phyloP scores from a whole-genome alignment of 2,888 invertebrate genomes.

The Eupithecia pulchellata region DNA sequence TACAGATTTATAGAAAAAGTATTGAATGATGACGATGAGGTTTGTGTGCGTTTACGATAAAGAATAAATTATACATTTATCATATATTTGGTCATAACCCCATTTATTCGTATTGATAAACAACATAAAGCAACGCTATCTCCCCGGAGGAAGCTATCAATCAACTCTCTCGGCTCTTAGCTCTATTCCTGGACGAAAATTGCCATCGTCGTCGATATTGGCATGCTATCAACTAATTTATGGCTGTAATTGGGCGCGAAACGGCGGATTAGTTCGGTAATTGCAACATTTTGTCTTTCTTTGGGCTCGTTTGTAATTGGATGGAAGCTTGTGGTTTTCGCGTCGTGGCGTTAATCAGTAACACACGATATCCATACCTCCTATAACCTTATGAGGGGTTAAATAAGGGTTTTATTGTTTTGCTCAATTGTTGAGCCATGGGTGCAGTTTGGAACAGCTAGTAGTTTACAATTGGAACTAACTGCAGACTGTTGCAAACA shows the following conservation, averaged over 20 bases:
- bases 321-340: neutral
- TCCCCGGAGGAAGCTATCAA: slow-evolving; percentile 44
- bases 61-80: no score
- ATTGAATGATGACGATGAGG: no score
- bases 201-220: slow-evolving; percentile 55
- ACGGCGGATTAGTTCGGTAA: slow-evolving; percentile 28
- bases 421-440: no score
- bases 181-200: slow-evolving; percentile 58
- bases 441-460: no score
- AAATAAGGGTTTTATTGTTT: no score
- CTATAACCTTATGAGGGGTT: no score
- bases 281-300: slow-evolving; percentile 12
- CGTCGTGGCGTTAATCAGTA: neutral
- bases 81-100: neutral
- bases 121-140: slow-evolving; percentile 17
- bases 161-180: slow-evolving; percentile 42
- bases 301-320: slow-evolving; percentile 8
- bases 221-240: slow-evolving; percentile 66
- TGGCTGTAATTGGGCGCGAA: slow-evolving; percentile 54
- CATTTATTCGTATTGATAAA: slow-evolving; percentile 34
- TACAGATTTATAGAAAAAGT: no score
- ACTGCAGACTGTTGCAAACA: no score
- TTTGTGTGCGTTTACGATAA: no score
- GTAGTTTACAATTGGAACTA: no score
- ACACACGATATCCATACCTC: neutral